Conservation (phyloP, 1,140 invertebrate genomes). For the Physella acuta region DNA sequence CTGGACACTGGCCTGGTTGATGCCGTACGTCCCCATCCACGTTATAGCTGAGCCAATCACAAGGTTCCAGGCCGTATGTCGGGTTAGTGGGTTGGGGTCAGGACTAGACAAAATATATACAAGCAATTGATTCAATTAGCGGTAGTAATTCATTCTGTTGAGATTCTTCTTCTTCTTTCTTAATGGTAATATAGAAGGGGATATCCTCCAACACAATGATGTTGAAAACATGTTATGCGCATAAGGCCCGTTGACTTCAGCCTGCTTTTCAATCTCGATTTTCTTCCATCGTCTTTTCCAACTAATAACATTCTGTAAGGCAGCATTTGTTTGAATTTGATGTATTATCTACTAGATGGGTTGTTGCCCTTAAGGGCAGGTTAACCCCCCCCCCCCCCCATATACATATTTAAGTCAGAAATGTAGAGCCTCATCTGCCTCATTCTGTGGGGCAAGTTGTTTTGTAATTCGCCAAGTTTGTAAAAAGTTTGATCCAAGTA, state of each 20-base stretch:
- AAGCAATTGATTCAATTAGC: not conserved
- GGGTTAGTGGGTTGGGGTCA: not conserved
- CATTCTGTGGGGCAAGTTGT: too few relatives aligned
- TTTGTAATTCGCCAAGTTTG: too few relatives aligned
- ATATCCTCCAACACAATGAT: not conserved
- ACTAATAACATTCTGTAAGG: too few relatives aligned
- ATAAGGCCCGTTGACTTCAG: not conserved
- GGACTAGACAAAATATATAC: not conserved
- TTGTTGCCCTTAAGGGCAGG: too few relatives aligned
- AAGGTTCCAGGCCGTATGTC: slow-evolving; percentile 32
- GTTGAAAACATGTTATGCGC: not conserved
- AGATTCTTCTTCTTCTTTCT: not conserved
- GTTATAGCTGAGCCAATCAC: slow-evolving; percentile 30
- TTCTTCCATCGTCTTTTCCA: not conserved
- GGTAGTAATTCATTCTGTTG: not conserved
- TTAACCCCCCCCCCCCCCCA: too few relatives aligned
- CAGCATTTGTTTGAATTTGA: too few relatives aligned
- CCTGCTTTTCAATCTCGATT: not conserved
- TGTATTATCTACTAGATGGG: too few relatives aligned
- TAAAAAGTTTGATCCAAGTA: too few relatives aligned
- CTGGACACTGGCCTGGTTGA: slow-evolving; percentile 29
- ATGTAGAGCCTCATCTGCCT: too few relatives aligned
- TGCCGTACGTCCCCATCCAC: slow-evolving; percentile 20
- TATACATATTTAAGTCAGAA: too few relatives aligned
- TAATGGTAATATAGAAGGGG: not conserved